Base-by-base conservation (phyloP, 2,797 vertebrate genomes). In the Catostomus latipinnis region DNA sequence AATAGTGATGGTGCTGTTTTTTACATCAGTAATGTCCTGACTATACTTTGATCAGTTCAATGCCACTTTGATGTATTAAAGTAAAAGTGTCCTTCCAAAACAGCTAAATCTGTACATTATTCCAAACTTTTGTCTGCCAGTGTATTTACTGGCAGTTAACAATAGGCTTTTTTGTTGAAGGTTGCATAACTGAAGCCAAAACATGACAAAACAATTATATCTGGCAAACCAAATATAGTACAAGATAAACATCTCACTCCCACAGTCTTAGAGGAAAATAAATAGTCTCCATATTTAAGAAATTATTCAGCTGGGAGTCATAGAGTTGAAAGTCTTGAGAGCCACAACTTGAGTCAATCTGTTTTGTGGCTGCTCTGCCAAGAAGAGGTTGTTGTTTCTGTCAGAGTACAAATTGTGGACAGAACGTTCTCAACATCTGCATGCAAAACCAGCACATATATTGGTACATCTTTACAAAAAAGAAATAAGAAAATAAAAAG, bases 331-430 rank as follows among this genome's bases (percentile, higher is more conserved):
- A 57, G 22, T 63, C 14, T 12, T 8, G 22, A 58, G 13, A 16
- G 48, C 8, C 46, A 12, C 50, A 66, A 9, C 83, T 67, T 84
- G 85, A 78, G 18, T 63, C 18, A 82, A 74, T 80, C 13, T 80
- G 83, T 82, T 54, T 77, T 74, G 81, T 74, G 50, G 50, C 52
- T 76, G 62, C 52, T 5, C 56, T 69, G 79, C 34, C 34, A 49
- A 56, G 43, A 57, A 56, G 57, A 69, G 74, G 11, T 34, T 77
- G 79, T 63, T 67, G 73, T 81, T 69, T 11, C 54, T 49, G 60
- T 76, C 50, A n/a, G 18, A 73, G 74, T 50, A 75, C 78, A 78
- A 57, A 63, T 66, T 79, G 71, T 71, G 63, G 63, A 72, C 18
- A 6, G 10, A 71, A 71, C 61, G 48, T 63, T 57, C 58, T 50